A percentile compares a stretch with the other conserved stretches of the same genome.
These are phyloP conservation scores for Pentalonia nigronervosa DNA, from an alignment of 1,140 invertebrate species.

Conservation along the genomic window DNA sequence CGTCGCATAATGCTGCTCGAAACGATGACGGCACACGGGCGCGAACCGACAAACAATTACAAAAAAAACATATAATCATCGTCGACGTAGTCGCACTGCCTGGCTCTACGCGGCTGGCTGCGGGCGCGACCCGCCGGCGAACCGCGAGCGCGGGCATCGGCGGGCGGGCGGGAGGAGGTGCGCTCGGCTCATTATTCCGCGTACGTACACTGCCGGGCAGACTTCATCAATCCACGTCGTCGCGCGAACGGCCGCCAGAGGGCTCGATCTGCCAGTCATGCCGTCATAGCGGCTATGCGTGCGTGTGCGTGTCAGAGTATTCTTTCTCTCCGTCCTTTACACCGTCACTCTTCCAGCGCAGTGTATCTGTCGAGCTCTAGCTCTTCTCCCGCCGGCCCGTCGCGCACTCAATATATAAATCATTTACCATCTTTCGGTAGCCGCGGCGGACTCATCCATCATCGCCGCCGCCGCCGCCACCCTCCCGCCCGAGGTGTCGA, in stretches of 20 bases:
- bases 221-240: constrained; percentile 57
- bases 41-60: constrained; percentile 54
- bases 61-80: constrained; percentile 43
- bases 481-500: constrained; percentile 19
- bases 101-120: neutral
- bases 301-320: neutral
- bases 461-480: neutral
- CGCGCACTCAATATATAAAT: constrained; percentile 48
- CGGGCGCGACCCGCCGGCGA: neutral
- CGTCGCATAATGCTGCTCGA: neutral
- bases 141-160: neutral
- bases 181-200: constrained; percentile 40
- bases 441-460: constrained; percentile 46
- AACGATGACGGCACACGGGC: neutral
- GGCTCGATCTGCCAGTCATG: constrained; percentile 51
- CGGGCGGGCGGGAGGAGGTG: neutral
- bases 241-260: constrained; percentile 33
- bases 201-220: neutral
- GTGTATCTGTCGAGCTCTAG: neutral
- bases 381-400: neutral
- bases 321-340: neutral
- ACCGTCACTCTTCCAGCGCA: neutral
- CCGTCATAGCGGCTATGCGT: neutral
- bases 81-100: neutral
- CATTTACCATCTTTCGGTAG: constrained; percentile 52